phyloP scores from a whole-genome alignment of 2,797 vertebrate genomes.

The Sphenodon punctatus region DNA sequence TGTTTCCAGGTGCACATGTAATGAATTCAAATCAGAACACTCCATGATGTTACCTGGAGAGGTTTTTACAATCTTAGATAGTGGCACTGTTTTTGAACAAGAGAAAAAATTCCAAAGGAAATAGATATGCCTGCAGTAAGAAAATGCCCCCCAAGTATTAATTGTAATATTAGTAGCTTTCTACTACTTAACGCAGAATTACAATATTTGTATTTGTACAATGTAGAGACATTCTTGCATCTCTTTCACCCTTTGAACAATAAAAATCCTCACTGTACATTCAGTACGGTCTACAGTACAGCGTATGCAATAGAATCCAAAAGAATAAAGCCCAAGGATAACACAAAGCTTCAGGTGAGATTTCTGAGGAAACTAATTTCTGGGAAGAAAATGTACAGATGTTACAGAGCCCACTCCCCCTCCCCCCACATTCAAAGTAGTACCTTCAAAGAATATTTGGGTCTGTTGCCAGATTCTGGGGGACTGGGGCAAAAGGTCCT shows the following conservation, averaged over 20 bases:
- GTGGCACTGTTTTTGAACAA: conserved; percentile 14
- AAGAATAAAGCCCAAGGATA: conserved; percentile 27
- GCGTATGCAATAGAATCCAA: conserved; percentile 58
- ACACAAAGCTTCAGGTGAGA: conserved; percentile 25
- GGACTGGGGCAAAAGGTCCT: too few relatives aligned
- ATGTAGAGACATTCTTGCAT: conserved; percentile 47
- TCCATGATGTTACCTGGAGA: background rate
- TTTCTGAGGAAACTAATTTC: conserved; percentile 28
- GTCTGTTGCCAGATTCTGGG: too few relatives aligned
- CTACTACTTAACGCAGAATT: too few relatives aligned
- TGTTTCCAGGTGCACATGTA: background rate
- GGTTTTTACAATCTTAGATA: conserved; percentile 12
- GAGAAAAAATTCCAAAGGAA: conserved; percentile 10
- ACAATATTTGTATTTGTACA: conserved; percentile 47
- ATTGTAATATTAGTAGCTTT: conserved; percentile 51
- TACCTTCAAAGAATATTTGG: too few relatives aligned
- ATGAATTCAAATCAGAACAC: conserved; percentile 7
- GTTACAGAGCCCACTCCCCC: too few relatives aligned
- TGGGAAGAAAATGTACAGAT: background rate
- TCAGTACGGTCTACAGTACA: background rate
- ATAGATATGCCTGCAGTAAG: conserved; percentile 38
- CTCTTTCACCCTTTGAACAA: conserved; percentile 40
- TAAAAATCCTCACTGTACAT: conserved; percentile 8
- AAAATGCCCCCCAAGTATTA: conserved; percentile 35
- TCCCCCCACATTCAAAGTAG: too few relatives aligned